These are phyloP conservation scores for Napeogenes inachia DNA, from an alignment of 2,888 invertebrate genomes.

Conservation along the genomic window DNA sequence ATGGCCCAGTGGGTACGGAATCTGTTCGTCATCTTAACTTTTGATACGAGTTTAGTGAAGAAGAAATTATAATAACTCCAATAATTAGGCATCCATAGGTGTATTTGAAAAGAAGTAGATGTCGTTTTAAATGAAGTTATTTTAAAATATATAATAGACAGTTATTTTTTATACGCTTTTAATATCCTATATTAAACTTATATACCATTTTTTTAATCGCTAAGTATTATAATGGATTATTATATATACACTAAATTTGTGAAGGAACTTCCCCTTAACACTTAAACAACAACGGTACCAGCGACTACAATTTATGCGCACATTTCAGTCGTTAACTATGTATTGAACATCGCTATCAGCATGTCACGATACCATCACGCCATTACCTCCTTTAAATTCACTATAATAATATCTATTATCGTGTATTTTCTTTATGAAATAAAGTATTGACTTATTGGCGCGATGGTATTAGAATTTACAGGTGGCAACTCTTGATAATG, in stretches of 20 bases:
- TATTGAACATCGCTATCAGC: conserved; percentile 16
- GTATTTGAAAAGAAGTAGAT: too few relatives aligned
- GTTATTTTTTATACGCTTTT: too few relatives aligned
- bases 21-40: too few relatives aligned
- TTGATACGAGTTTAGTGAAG: too few relatives aligned
- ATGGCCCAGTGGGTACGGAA: not conserved
- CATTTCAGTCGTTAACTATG: conserved; percentile 15
- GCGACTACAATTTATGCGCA: conserved; percentile 16
- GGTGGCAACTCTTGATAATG: conserved; percentile 7
- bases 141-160: too few relatives aligned
- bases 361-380: conserved; percentile 1
- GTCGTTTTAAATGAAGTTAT: too few relatives aligned
- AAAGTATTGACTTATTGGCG: not conserved
- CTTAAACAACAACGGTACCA: conserved; percentile 25
- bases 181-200: too few relatives aligned
- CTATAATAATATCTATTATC: conserved; percentile 37
- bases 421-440: conserved; percentile 3
- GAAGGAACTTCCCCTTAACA: conserved; percentile 18
- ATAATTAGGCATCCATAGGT: too few relatives aligned
- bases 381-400: not conserved
- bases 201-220: too few relatives aligned
- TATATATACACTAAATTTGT: too few relatives aligned
- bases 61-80: too few relatives aligned
- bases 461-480: conserved; percentile 1
- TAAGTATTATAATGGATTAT: too few relatives aligned